Conservation (phyloP, 2,888 invertebrate species). For the Hylaea fasciaria region DNA sequence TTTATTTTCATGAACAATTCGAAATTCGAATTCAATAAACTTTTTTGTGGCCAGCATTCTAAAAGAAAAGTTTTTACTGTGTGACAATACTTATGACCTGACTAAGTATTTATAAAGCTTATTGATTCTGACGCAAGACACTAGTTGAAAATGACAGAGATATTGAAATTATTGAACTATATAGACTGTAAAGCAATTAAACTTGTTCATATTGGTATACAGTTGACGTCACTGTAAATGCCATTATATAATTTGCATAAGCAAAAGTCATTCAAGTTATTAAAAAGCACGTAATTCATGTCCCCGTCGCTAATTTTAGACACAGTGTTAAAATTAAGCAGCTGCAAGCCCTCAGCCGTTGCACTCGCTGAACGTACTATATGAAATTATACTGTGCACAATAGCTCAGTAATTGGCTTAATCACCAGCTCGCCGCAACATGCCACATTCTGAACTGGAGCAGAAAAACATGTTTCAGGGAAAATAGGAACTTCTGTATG, state of each 20-base stretch:
- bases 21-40: too few species aligned
- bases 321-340: conserved; percentile 37
- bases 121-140: neutral
- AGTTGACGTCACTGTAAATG: neutral
- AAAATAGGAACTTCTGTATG: conserved; percentile 17
- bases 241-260: neutral
- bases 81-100: too few species aligned
- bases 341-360: conserved; percentile 38
- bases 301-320: conserved; percentile 29
- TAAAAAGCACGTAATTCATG: conserved; percentile 10
- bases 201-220: too few species aligned
- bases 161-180: too few species aligned
- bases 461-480: conserved; percentile 38
- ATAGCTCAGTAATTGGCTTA: conserved; percentile 44
- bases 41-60: too few species aligned
- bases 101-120: too few species aligned
- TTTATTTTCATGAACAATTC: too few species aligned
- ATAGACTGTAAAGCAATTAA: too few species aligned
- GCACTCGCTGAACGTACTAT: conserved; percentile 30
- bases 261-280: conserved; percentile 1
- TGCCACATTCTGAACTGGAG: conserved; percentile 40
- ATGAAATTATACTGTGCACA: conserved; percentile 40
- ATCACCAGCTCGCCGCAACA: conserved; percentile 38
- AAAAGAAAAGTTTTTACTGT: too few species aligned
- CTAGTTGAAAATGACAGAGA: too few species aligned